phyloP scores from a whole-genome alignment of 2,113 vertebrate genomes.

The Pandion haliaetus region DNA sequence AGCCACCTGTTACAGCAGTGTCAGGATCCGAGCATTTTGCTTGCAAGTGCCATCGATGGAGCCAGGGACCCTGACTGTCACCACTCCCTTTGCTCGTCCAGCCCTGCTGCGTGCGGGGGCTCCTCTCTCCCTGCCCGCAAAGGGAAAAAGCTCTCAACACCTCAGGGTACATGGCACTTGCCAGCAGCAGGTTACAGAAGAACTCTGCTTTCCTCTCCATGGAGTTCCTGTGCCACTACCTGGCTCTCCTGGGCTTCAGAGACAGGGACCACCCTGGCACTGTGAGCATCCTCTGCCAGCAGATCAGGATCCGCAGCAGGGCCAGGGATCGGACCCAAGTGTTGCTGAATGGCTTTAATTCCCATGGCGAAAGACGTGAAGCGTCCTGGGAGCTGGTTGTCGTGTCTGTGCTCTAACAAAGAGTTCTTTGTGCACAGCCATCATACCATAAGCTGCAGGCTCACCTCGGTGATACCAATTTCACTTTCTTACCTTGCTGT shows the following conservation, averaged over 20 bases:
- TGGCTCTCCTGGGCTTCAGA: neutral
- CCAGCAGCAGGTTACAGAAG: neutral
- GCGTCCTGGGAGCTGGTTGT: neutral
- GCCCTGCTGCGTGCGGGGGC: accelerated
- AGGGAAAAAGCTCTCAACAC: neutral
- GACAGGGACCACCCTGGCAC: neutral
- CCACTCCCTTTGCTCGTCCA: accelerated
- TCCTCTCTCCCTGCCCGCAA: neutral
- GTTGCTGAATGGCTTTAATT: neutral
- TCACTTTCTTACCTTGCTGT: neutral
- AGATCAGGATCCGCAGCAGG: neutral
- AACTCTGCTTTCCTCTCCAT: neutral
- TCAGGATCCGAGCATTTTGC: neutral
- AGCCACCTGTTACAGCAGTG: accelerated
- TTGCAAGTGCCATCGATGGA: neutral
- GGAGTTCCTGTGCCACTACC: neutral
- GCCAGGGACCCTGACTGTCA: neutral
- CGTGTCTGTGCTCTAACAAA: accelerated
- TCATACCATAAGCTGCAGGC: neutral
- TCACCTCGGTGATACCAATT: neutral
- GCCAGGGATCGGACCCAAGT: accelerated
- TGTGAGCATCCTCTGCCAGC: neutral
- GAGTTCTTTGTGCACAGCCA: neutral
- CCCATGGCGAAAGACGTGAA: accelerated
- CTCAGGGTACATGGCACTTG: neutral